These are phyloP conservation scores for Chirona hameri DNA, from an alignment of 2,888 invertebrate genomes.

Conservation along the genomic window DNA sequence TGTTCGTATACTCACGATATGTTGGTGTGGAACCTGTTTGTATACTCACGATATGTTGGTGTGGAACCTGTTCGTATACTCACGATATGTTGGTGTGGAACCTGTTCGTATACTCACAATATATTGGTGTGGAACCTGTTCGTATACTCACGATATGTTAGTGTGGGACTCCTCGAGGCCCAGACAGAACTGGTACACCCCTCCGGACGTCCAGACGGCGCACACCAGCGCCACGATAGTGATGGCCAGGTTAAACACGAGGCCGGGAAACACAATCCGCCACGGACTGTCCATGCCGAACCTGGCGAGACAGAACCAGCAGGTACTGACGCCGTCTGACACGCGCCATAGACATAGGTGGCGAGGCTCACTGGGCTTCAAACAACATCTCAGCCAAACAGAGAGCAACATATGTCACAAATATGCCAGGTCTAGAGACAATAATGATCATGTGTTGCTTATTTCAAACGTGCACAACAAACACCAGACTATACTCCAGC, in stretches of 20 bases:
- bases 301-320: not conserved
- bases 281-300: slow-evolving; percentile 26
- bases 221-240: not conserved
- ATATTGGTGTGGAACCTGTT: too few species aligned
- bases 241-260: not conserved
- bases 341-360: not conserved
- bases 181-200: not conserved
- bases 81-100: too few species aligned
- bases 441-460: too few species aligned
- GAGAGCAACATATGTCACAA: too few species aligned
- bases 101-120: too few species aligned
- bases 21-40: too few species aligned
- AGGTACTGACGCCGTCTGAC: not conserved
- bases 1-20: too few species aligned
- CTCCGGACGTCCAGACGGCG: not conserved
- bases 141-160: not conserved
- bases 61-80: too few species aligned
- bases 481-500: too few species aligned
- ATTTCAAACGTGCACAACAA: too few species aligned
- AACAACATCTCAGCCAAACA: not conserved
- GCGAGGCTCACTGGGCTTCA: not conserved
- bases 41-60: too few species aligned
- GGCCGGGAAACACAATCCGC: slow-evolving; percentile 22
- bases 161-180: not conserved
- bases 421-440: too few species aligned